Percentiles rank a stretch among this genome's conserved stretches.
These are phyloP conservation scores for Lacanobia oleracea DNA, from an alignment of 2,888 invertebrate genomes.

Conservation along the genomic window DNA sequence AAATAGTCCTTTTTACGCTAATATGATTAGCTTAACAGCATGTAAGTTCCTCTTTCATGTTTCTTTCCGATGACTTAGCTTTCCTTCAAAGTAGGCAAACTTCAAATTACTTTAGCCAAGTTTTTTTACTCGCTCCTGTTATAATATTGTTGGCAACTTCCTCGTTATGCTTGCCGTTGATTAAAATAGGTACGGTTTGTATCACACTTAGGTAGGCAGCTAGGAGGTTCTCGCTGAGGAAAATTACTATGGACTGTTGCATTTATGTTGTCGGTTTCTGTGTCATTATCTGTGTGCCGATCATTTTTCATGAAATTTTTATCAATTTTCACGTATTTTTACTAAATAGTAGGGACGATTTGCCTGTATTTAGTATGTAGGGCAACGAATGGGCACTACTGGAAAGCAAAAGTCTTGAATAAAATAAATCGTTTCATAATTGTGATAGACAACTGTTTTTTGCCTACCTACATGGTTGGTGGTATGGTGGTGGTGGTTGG, in stretches of 20 bases:
- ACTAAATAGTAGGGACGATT: background rate
- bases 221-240: background rate
- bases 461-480: too few species aligned
- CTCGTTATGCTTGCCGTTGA: conserved; percentile 44
- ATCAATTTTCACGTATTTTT: background rate
- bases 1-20: background rate
- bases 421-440: too few species aligned
- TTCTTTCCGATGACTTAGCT: conserved; percentile 16
- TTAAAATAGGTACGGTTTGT: conserved; percentile 50
- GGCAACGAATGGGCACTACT: too few species aligned
- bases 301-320: background rate
- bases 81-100: conserved; percentile 27
- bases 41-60: background rate
- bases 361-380: background rate
- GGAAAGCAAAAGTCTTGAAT: too few species aligned
- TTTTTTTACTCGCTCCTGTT: conserved; percentile 29
- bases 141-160: conserved; percentile 47
- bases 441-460: too few species aligned
- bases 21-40: background rate
- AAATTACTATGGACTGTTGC: background rate
- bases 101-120: conserved; percentile 37
- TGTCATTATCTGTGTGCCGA: background rate
- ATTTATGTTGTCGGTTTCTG: background rate
- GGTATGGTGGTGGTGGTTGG: too few species aligned
- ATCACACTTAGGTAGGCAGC: conserved; percentile 21